phyloP scores from a whole-genome alignment of 2,113 vertebrate species.

The Stomatorhinus ivindoensis region DNA sequence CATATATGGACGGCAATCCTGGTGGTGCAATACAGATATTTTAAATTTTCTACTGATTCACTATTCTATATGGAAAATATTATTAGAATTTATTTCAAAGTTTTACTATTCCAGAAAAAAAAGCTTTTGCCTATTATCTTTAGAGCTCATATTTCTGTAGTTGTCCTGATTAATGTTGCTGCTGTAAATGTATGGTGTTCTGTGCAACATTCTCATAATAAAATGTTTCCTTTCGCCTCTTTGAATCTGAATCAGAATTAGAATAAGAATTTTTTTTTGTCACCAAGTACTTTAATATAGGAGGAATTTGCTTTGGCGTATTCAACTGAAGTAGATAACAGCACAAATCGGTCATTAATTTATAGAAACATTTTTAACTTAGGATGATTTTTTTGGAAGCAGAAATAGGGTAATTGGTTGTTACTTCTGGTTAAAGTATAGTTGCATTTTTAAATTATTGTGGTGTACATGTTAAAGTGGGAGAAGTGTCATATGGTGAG shows the following conservation, averaged over 20 bases:
- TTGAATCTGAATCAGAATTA: not conserved
- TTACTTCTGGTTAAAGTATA: not conserved
- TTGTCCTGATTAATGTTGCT: not conserved
- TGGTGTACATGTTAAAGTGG: not conserved
- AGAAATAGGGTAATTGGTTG: not conserved
- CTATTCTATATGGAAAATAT: not conserved
- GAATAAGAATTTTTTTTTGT: not conserved
- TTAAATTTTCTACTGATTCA: conserved; percentile 2
- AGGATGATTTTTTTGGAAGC: not conserved
- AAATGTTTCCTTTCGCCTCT: not conserved
- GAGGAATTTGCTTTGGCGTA: not conserved
- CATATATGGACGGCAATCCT: not conserved
- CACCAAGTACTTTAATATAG: not conserved
- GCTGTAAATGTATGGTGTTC: not conserved
- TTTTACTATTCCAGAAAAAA: not conserved
- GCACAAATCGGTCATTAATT: not conserved
- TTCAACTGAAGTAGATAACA: not conserved
- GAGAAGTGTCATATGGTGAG: not conserved
- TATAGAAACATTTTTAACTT: not conserved
- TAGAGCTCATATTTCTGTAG: not conserved
- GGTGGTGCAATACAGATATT: conserved; percentile 16
- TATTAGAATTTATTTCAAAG: not conserved
- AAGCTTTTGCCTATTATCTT: not conserved
- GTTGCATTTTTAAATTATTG: not conserved
- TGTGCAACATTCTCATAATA: not conserved